A percentile compares a stretch with the other conserved stretches of the same genome.
Conservation (phyloP, 1,140 invertebrate species). For the Chironomus striatipennis region DNA sequence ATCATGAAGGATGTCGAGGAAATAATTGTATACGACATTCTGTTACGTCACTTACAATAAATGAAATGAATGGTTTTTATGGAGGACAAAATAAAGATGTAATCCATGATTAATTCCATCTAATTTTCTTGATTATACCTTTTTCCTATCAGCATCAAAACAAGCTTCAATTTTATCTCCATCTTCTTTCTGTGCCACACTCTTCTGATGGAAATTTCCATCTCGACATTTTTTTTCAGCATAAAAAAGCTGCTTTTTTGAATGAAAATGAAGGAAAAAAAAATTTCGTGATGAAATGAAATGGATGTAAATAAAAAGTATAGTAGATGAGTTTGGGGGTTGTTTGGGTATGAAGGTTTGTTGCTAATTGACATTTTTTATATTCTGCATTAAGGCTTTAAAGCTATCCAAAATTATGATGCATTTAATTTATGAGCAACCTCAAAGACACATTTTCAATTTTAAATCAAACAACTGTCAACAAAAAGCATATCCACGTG, state of each 20-base stretch:
- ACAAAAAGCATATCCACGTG: no score
- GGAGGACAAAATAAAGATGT: background rate
- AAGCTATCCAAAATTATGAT: no score
- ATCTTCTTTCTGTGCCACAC: no score
- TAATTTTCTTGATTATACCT: background rate
- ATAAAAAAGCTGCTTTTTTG: background rate
- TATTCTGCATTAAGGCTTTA: no score
- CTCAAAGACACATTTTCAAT: no score
- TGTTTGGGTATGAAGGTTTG: no score
- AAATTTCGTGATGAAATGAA: background rate
- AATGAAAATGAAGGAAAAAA: background rate
- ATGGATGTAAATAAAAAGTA: background rate
- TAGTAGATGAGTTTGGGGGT: no score
- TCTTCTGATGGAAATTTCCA: background rate
- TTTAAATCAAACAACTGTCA: no score
- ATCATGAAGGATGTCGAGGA: background rate
- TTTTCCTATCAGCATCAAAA: background rate
- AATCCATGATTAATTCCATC: background rate
- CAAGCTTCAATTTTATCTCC: background rate
- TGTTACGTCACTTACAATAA: background rate
- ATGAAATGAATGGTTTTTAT: background rate
- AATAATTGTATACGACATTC: background rate
- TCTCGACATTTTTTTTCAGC: background rate
- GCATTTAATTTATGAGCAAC: no score
- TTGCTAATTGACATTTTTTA: no score